Evolutionary conservation across 2,797 vertebrate species (phyloP).

Genomic region (Sebastes variabilis): DNA sequence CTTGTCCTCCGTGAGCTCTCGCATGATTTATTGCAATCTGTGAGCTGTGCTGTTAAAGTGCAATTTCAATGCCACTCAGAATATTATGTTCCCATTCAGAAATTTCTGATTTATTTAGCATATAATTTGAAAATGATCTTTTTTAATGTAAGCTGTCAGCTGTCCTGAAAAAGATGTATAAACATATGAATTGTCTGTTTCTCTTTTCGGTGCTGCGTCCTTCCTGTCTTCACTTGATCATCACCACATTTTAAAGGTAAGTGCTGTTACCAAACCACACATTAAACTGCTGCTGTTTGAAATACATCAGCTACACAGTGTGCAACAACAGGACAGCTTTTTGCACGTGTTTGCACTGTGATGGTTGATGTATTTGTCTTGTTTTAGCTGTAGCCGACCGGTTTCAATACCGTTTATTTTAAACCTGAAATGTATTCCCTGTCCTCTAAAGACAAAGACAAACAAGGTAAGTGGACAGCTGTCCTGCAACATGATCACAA

Average conservation of each 20-base stretch:
- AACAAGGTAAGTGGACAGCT: slow-evolving; percentile 54
- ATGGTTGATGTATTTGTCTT: not conserved
- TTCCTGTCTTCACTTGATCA: slow-evolving; percentile 14
- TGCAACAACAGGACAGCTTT: not conserved
- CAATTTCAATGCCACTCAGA: slow-evolving; percentile 4
- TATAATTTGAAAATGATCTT: not conserved
- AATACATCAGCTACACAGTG: not conserved
- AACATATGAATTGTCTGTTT: slow-evolving; percentile 24
- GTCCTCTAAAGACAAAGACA: slow-evolving; percentile 17
- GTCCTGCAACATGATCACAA: not conserved
- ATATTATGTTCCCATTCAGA: not conserved
- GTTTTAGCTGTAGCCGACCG: not conserved
- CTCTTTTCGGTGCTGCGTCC: slow-evolving; percentile 36
- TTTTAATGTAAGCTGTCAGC: slow-evolving; percentile 17
- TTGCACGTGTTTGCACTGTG: not conserved
- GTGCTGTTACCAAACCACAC: slow-evolving; percentile 18
- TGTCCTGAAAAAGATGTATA: not conserved
- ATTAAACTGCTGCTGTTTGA: not conserved
- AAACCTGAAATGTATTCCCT: slow-evolving; percentile 16
- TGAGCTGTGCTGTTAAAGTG: slow-evolving; percentile 4
- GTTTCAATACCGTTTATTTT: not conserved
- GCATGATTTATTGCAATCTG: slow-evolving; percentile 27
- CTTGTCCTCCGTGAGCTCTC: slow-evolving; percentile 8
- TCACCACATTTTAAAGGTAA: slow-evolving; percentile 71
- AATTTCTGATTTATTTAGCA: not conserved